Evolutionary conservation across 2,113 vertebrate genomes (phyloP), one percentile per base, ranked within the genome.

Genomic region (Athene cunicularia): DNA sequence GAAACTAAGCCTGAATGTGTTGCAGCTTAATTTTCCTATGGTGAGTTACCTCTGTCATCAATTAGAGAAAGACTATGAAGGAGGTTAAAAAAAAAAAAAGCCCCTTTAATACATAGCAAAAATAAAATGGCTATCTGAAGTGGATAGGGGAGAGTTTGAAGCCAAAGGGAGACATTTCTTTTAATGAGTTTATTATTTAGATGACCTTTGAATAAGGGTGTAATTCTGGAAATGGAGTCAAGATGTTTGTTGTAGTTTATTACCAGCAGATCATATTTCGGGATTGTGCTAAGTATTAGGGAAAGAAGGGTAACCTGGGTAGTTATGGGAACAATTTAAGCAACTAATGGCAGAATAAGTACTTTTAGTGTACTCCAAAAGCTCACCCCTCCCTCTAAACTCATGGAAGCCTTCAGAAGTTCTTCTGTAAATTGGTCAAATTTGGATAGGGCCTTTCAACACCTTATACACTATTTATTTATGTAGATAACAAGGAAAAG

Each of bases 191-290:
- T 95, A 59, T 88, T 77, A 64, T 91, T 95, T 81, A 75, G 60
- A 45, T 81, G 60, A 90, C 70, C 39, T 94, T 95, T 82, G 66
- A 85, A 87, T 80, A 85, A 72, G 64, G 24, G 32, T 79, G 15
- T 64, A 86, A 68, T 91, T 94, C 76, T 95, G 60, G 56, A 91
- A 95, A 79, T 68, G 56, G 43, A 89, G 79, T 92, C 49, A 74
- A 89, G 83, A 75, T 94, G 75, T 79, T 93, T 63, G 23, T 67
- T 77, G 43, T 73, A 41, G 10, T 33, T 88, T 77, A 43, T 88
- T 93, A 70, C 6, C 50, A 71, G 16, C n/a, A 88, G 74, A 76
- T 94, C 37, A 21, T 52, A 64, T 89, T 87, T 96, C 1, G 3
- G 50, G 37, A 68, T 81, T 17, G 23, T 77, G 33, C 33, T 43